Base-by-base conservation (phyloP, 2,888 invertebrate species). In the Protonemura montana region DNA sequence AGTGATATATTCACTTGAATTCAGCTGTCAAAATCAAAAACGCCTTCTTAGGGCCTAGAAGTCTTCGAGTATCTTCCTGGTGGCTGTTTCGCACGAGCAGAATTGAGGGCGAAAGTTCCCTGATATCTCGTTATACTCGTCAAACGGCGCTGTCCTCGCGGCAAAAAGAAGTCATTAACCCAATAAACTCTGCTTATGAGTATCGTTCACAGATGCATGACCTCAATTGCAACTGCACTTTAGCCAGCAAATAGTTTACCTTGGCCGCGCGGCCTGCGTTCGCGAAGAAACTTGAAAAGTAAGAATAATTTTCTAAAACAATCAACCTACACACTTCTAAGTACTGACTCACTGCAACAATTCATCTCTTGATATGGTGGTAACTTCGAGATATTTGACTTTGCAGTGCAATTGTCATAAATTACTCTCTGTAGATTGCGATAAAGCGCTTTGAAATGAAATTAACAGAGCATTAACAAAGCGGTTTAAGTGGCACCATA, bases 31-130 rank as follows among this genome's bases (percentile, higher is more conserved):
- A n/a, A n/a, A 6, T 35, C 35, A 35, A 35, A 3, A 35, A 35
- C 35, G 35, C 35, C 35, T 10, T 35, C 35, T 3, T 35, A 3
- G n/a, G n/a, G 35, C 35, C 35, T 3, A 35, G 35, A 35, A 6
- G 35, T 35, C 3, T 10, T 35, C 59, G 16, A 59, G 13, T 21
- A 59, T 13, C 3, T 21, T 59, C 59, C 59, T 59, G 16, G 16
- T 13, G n/a, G 76, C n/a, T 27, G 78, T 78, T 78, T 78, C 13
- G 78, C 78, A 78, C 78, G 78, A 16, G 26, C 25, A 28, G 28
- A 10, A 78, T 27, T 78, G 78, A 78, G 78, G 78, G 78, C 78
- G 78, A 78, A 78, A 78, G 78, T 78, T 27, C 27, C 10, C 26
- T 25, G 26, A 7, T 25, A 78, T 27, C 26, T 26, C n/a, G 28